phyloP scores from a whole-genome alignment of 2,888 invertebrate species.

The Amiota communis region DNA sequence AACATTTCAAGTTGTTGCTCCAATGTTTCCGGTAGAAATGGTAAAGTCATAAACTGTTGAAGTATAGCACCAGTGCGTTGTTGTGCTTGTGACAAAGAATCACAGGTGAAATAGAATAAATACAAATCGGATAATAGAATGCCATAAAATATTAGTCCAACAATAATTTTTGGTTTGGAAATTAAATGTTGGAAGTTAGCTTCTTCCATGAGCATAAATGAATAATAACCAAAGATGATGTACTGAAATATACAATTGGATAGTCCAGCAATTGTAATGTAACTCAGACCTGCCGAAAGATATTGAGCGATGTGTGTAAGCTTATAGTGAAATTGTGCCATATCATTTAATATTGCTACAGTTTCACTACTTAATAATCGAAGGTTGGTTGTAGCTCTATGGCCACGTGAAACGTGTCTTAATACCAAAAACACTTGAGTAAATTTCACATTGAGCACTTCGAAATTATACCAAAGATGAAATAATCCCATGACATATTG shows the following conservation, averaged over 20 bases:
- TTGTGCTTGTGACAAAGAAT: slow-evolving; percentile 16
- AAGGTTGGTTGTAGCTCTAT: not conserved
- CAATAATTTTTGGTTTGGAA: not conserved
- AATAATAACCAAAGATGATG: slow-evolving; percentile 21
- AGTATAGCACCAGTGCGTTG: slow-evolving; percentile 10
- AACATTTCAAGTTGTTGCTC: slow-evolving; percentile 10
- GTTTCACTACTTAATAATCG: not conserved
- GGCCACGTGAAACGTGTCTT: too few relatives aligned
- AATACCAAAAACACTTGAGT: not conserved
- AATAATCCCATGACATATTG: not conserved
- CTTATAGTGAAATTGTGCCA: not conserved
- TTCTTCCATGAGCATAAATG: slow-evolving; percentile 1
- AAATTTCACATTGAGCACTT: slow-evolving; percentile 4
- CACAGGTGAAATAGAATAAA: slow-evolving; percentile 41
- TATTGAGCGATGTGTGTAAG: not conserved
- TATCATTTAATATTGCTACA: not conserved
- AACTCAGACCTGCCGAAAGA: not conserved
- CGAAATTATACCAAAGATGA: slow-evolving; percentile 6
- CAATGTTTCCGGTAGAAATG: slow-evolving; percentile 13
- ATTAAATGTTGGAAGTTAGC: not conserved
- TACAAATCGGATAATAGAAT: slow-evolving; percentile 34
- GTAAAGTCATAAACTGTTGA: not conserved
- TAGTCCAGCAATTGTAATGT: slow-evolving; percentile 7
- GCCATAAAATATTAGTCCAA: slow-evolving; percentile 2
- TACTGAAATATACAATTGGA: too few relatives aligned